Percentiles rank a stretch among this genome's conserved stretches.
phyloP scores from a whole-genome alignment of 2,888 invertebrate species.

The Ephialtes manifestator region DNA sequence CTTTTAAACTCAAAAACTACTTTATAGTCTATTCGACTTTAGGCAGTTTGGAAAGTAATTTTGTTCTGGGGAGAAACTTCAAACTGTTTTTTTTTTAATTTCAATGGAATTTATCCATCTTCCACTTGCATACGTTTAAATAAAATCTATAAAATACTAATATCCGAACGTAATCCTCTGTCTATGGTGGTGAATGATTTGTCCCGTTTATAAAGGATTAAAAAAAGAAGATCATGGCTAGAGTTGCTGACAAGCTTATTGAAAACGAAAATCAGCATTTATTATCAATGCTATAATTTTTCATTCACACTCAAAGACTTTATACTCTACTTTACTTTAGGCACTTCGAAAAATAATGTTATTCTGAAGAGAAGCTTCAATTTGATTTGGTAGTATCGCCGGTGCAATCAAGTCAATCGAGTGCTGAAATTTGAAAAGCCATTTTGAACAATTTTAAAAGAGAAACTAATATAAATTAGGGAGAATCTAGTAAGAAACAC shows the following conservation, averaged over 20 bases:
- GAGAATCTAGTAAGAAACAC: too few relatives aligned
- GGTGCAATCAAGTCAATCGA: too few relatives aligned
- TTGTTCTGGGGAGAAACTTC: too few relatives aligned
- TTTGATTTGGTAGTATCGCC: neutral
- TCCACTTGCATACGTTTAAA: too few relatives aligned
- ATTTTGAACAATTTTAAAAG: too few relatives aligned
- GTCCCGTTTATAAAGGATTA: neutral
- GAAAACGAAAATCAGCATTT: neutral
- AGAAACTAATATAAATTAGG: too few relatives aligned
- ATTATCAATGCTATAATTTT: neutral
- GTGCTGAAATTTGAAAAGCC: too few relatives aligned
- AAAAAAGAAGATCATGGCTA: slow-evolving; percentile 24
- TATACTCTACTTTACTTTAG: neutral
- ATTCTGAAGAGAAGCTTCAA: neutral
- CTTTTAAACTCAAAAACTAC: neutral
- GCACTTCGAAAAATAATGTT: neutral
- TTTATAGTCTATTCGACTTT: neutral
- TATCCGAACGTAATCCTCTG: neutral
- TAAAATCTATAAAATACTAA: too few relatives aligned
- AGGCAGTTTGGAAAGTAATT: neutral
- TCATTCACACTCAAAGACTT: neutral
- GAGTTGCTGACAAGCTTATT: neutral
- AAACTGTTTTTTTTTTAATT: too few relatives aligned
- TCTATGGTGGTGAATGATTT: neutral
- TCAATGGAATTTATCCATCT: too few relatives aligned